Base-by-base conservation (phyloP, 2,113 vertebrate genomes). In the Boleophthalmus pectinirostris region DNA sequence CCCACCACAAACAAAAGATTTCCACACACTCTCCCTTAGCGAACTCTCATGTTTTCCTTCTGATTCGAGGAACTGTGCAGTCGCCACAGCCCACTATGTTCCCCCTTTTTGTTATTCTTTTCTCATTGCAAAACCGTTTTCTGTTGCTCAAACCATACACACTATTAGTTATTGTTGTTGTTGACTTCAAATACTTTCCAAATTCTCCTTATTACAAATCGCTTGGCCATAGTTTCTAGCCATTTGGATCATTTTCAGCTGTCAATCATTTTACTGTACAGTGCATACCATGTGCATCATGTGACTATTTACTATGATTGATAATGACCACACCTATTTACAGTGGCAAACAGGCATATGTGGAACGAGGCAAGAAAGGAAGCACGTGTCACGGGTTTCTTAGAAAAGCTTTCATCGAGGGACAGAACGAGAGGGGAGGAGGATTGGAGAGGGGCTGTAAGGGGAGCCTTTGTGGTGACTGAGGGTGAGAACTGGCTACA, bases 361-460 rank as follows among this genome's bases (percentile, higher is more conserved):
- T 63, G 68, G 70, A 78, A 79, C 69, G 81, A 16, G 58, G 58
- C 18, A 61, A 15, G 58, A 61, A 58, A 77, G 68, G 68, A 86
- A 81, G 69, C 82, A 89, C 72, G 82, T 87, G 87, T 69, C 46
- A 54, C 23, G 23, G 71, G 66, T 87, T 90, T 89, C 86, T 77
- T 81, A 85, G 88, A 89, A 90, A 74, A 86, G 79, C 83, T 79
- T 82, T 68, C 69, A 68, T 79, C 64, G 74, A 82, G 72, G 12
- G 68, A 68, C 72, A 56, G 51, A 2, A 69, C 3, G 35, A 75
- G 33, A 35, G 58, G 46, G 35, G 54, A 57, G 71, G 33, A 51
- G 5, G 60, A 46, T 51, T 24, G 23, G 24, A 20, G 65, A 29
- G 47, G n/a, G 4, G 25, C 53, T 69, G 29, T 60, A 45, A 64